A percentile compares a stretch with the other conserved stretches of the same genome.
Conservation (phyloP, 1,140 invertebrate species). For the Drosophila willistoni region DNA sequence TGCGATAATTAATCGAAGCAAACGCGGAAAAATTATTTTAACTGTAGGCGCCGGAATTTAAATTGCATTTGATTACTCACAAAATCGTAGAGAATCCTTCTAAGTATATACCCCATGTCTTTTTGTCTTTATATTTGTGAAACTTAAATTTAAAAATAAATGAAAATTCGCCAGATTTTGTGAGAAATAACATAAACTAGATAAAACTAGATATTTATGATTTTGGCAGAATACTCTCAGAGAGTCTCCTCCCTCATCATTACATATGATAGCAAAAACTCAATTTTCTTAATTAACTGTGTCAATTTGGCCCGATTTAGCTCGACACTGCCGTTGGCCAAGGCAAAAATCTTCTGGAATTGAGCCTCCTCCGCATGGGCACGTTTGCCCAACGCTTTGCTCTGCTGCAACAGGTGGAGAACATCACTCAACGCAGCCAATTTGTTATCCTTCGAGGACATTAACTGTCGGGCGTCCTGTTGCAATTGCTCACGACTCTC, state of each 20-base stretch:
- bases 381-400: slow-evolving; percentile 70
- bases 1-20: neutral
- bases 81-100: neutral
- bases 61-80: neutral
- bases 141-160: slow-evolving; percentile 2
- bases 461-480: slow-evolving; percentile 62
- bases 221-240: slow-evolving; percentile 39
- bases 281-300: slow-evolving; percentile 87
- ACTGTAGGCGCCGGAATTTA: neutral
- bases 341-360: slow-evolving; percentile 84
- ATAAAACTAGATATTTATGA: neutral
- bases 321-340: slow-evolving; percentile 83
- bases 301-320: slow-evolving; percentile 85
- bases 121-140: neutral
- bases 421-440: slow-evolving; percentile 86
- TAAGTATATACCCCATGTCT: neutral
- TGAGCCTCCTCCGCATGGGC: slow-evolving; percentile 73
- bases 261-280: slow-evolving; percentile 88
- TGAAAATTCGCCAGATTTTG: slow-evolving; percentile 11
- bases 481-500: slow-evolving; percentile 63
- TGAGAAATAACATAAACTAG: slow-evolving; percentile 18
- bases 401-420: slow-evolving; percentile 84
- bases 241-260: slow-evolving; percentile 82
- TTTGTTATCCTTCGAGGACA: slow-evolving; percentile 59
- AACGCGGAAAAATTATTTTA: too few species aligned